These are phyloP conservation scores for Nezara viridula DNA, from an alignment of 2,888 invertebrate genomes.

Conservation along the genomic window DNA sequence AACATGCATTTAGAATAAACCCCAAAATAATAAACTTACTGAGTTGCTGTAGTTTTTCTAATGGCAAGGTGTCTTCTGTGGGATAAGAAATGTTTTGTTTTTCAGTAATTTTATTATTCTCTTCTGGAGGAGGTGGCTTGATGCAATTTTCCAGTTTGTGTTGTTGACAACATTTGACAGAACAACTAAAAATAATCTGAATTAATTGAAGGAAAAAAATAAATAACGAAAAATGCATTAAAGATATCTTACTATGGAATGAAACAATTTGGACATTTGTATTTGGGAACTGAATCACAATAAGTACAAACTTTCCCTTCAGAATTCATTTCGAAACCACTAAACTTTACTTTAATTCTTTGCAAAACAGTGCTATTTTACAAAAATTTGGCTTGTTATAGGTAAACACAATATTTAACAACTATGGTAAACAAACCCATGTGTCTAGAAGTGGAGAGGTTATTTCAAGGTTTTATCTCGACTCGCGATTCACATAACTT, in stretches of 20 bases:
- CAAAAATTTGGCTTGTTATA: neutral
- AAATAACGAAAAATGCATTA: neutral
- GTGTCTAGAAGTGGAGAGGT: neutral
- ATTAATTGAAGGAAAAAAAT: constrained; percentile 8
- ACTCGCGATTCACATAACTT: too few species aligned
- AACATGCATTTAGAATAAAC: too few species aligned
- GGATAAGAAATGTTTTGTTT: constrained; percentile 52
- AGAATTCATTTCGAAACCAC: neutral
- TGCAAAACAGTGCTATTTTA: neutral
- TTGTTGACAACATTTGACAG: constrained; percentile 60
- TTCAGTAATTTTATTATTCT: neutral
- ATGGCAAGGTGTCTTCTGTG: constrained; percentile 62
- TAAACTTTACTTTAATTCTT: neutral
- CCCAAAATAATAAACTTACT: constrained; percentile 47
- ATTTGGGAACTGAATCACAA: constrained; percentile 52
- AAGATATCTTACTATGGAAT: constrained; percentile 59
- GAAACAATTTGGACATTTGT: constrained; percentile 61
- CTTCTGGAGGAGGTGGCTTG: neutral
- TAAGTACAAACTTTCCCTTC: neutral
- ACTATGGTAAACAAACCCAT: neutral
- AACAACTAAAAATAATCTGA: constrained; percentile 58
- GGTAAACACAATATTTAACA: neutral
- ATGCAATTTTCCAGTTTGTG: constrained; percentile 57
- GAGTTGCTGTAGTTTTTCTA: constrained; percentile 57
- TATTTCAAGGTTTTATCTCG: neutral